phyloP scores from a whole-genome alignment of 2,113 vertebrate species.

The Numenius arquata region DNA sequence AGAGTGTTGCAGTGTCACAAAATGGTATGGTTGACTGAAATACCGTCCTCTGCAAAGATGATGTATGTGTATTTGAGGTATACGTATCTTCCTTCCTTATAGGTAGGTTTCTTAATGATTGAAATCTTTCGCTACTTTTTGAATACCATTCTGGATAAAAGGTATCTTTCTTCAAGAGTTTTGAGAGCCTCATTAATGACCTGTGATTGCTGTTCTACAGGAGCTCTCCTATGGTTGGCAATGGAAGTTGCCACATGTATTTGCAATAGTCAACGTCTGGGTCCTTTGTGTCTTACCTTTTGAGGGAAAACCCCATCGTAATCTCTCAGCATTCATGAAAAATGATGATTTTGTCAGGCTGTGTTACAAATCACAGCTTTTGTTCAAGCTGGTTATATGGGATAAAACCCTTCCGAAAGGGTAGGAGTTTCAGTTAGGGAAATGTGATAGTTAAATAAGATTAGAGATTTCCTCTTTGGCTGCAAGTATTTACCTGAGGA shows the following conservation, averaged over 20 bases:
- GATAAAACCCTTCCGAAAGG: neutral
- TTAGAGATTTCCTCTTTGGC: neutral
- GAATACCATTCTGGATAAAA: neutral
- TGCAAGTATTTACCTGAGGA: neutral
- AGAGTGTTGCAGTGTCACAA: neutral
- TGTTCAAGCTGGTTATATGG: slow-evolving; percentile 11
- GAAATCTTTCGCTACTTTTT: neutral
- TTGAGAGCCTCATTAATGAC: neutral
- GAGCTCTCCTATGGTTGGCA: neutral
- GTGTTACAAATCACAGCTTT: slow-evolving; percentile 31
- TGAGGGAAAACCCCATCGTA: neutral
- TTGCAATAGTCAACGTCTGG: neutral
- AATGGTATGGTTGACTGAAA: neutral
- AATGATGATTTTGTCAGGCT: neutral
- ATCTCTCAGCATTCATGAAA: neutral
- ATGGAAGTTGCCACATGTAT: neutral
- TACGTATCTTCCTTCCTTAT: neutral
- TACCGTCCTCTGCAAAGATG: neutral
- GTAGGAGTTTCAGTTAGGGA: neutral
- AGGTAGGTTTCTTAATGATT: neutral
- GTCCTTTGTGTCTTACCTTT: neutral
- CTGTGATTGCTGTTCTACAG: neutral
- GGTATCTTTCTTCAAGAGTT: neutral
- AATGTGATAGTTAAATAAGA: neutral
- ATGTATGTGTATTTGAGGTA: neutral